A percentile compares a stretch with the other conserved stretches of the same genome.
These are phyloP conservation scores for Podarcis muralis DNA, from an alignment of 2,113 vertebrate genomes.

Conservation along the genomic window DNA sequence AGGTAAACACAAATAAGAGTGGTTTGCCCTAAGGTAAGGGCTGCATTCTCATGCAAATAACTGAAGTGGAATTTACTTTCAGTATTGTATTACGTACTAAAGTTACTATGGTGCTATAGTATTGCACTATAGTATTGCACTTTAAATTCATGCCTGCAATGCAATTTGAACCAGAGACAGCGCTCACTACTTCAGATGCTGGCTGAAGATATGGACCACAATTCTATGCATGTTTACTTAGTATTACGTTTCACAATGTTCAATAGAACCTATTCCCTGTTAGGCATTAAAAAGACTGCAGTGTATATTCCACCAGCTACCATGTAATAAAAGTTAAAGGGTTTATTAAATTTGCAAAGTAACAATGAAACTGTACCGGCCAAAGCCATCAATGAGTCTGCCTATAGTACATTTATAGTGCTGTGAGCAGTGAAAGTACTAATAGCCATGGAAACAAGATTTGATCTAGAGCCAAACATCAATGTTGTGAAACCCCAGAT, in stretches of 20 bases:
- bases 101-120: too few relatives aligned
- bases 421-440: background rate
- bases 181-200: background rate
- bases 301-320: background rate
- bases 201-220: background rate
- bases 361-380: background rate
- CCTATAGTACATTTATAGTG: background rate
- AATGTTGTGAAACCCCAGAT: background rate
- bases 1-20: background rate
- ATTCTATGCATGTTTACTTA: background rate
- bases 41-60: background rate
- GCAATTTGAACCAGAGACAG: background rate
- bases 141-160: background rate
- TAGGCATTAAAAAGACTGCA: background rate
- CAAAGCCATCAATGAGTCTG: background rate
- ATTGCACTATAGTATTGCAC: too few relatives aligned
- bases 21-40: background rate
- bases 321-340: background rate
- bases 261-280: background rate
- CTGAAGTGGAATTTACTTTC: background rate
- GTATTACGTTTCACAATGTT: background rate
- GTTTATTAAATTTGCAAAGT: conserved; percentile 31
- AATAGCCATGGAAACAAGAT: background rate
- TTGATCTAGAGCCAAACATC: conserved; percentile 3
- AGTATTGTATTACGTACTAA: too few relatives aligned